These are phyloP conservation scores for Gerris buenoi DNA, from an alignment of 1,140 invertebrate species.

Conservation along the genomic window DNA sequence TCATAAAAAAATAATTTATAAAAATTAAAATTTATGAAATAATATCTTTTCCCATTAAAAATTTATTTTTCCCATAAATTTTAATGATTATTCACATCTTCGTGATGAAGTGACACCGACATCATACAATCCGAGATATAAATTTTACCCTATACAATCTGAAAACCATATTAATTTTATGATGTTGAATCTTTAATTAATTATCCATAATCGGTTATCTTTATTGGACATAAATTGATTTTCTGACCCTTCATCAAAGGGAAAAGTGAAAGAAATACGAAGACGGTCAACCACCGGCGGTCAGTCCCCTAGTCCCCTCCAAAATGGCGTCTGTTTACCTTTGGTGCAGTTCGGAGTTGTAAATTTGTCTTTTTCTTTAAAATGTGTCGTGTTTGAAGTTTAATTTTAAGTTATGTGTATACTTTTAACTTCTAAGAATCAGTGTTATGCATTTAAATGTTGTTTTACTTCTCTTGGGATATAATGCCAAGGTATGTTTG, in stretches of 20 bases:
- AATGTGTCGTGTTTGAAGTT: neutral
- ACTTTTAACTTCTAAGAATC: neutral
- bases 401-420: neutral
- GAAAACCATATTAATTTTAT: neutral
- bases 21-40: neutral
- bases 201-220: neutral
- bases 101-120: neutral
- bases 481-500: neutral
- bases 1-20: too few relatives aligned
- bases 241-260: neutral
- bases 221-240: neutral
- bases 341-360: neutral
- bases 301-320: slow-evolving; percentile 3
- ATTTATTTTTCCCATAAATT: neutral
- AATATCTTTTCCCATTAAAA: neutral
- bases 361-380: neutral
- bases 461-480: neutral
- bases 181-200: neutral
- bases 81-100: neutral
- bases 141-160: neutral
- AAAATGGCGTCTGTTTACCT: slow-evolving; percentile 6
- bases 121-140: neutral
- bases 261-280: neutral
- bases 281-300: neutral
- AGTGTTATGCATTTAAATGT: neutral